Conservation (phyloP, 2,888 invertebrate species). For the Torymus texanus region DNA sequence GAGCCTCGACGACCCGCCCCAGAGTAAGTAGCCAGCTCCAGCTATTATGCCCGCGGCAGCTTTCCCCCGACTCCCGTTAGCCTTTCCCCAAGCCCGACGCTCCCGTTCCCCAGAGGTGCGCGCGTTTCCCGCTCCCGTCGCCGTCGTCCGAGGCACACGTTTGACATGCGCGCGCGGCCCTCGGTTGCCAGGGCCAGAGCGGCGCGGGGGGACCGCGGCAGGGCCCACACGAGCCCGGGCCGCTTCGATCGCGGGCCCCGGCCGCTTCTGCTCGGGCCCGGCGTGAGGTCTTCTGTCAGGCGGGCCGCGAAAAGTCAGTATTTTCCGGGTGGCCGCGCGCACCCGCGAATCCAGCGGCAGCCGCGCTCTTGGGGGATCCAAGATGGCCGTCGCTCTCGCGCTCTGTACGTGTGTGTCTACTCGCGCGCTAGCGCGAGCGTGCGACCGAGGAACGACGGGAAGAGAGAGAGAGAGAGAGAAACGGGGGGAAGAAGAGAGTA, state of each 20-base stretch:
- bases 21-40: conserved; percentile 67
- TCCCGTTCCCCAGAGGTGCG: too few relatives aligned
- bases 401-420: conserved; percentile 26
- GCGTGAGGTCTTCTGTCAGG: conserved; percentile 35
- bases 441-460: conserved; percentile 23
- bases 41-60: neutral
- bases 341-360: conserved; percentile 65
- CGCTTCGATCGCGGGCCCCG: neutral
- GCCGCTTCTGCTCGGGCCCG: neutral
- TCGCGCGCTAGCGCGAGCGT: conserved; percentile 3
- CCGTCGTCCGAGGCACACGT: too few relatives aligned
- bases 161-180: too few relatives aligned
- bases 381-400: conserved; percentile 68
- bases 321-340: conserved; percentile 49
- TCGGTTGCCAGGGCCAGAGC: too few relatives aligned
- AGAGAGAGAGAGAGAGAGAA: conserved; percentile 55
- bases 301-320: conserved; percentile 19
- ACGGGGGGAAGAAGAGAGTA: too few relatives aligned
- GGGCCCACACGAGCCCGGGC: neutral
- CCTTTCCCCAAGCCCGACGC: neutral
- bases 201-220: too few relatives aligned
- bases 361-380: conserved; percentile 70
- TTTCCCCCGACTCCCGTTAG: conserved; percentile 9
- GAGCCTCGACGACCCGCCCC: conserved; percentile 74
- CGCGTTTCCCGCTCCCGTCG: too few relatives aligned